Evolutionary conservation across 2,888 invertebrate genomes (phyloP), one percentile per base, ranked within the genome.

Genomic region (Tuberolachnus salignus): DNA sequence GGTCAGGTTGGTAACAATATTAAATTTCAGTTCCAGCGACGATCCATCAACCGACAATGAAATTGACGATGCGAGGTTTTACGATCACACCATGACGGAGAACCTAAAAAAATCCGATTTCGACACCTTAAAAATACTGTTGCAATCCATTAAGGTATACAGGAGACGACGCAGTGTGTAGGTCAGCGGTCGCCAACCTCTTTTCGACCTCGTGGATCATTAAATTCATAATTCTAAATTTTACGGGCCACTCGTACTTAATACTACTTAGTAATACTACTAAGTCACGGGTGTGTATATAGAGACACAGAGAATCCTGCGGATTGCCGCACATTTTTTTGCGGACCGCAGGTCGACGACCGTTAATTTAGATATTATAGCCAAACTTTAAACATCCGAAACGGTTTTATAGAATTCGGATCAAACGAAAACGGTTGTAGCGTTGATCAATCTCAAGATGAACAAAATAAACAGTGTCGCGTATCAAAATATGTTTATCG

Each of bases 401-500:
- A 21, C 8, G 10, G 19, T 16, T 64, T n/a, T 51, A 16, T 26
- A 78, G 78, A 67, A 49, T 21, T 11, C 26, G 1, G 19, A 49
- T 13, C 78, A 55, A 3, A 23, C n/a, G 1, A 21, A 42, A 21
- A 78, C 78, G 1, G 1, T 69, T 1, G 3, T n/a, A 0, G 49
- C 59, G 6, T 59, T 78, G 13, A 4, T 0, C 10, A 51, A 49
- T 21, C 69, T 78, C 4, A 69, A 49, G 21, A 11, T 1, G 0
- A 14, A 78, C 3, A 46, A 23, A 59, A 14, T 51, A 16, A 14
- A n/a, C 3, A 59, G 69, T 3, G 49, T 51, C 8, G 10, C 69
- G 0, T 78, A 34, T 21, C 67, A 78, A 21, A 78, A 78, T 13
- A 69, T 78, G 78, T 69, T 78, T 46, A 61, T 78, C n/a, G 16